Evolutionary conservation across 2,797 vertebrate species (phyloP).

Genomic region (Trachurus trachurus): DNA sequence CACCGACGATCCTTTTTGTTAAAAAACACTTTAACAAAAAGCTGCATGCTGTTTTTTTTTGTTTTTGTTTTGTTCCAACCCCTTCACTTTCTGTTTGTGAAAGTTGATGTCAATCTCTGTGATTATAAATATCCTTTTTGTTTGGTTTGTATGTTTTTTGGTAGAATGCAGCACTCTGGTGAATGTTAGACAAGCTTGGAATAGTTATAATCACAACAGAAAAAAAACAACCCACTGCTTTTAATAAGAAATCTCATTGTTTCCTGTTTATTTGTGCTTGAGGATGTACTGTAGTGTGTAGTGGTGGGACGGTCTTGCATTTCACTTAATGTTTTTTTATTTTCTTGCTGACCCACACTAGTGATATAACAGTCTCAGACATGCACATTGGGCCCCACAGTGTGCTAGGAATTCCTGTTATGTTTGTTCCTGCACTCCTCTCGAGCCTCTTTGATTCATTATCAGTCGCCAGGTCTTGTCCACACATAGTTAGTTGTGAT

Average conservation of each 20-base stretch:
- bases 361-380: slow-evolving; percentile 69
- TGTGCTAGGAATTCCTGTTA: slow-evolving; percentile 70
- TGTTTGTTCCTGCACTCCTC: slow-evolving; percentile 61
- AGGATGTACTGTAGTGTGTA: slow-evolving; percentile 87
- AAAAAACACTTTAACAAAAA: slow-evolving; percentile 86
- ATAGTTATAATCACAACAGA: slow-evolving; percentile 90
- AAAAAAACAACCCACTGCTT: slow-evolving; percentile 61
- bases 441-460: slow-evolving; percentile 47
- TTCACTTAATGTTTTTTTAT: slow-evolving; percentile 82
- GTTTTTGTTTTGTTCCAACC: slow-evolving; percentile 63
- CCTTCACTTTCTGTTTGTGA: slow-evolving; percentile 83
- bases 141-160: slow-evolving; percentile 87
- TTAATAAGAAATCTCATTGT: slow-evolving; percentile 88
- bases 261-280: slow-evolving; percentile 87
- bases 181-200: slow-evolving; percentile 91
- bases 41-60: slow-evolving; percentile 84
- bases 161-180: slow-evolving; percentile 92
- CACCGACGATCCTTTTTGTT: slow-evolving; percentile 87
- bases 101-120: slow-evolving; percentile 87
- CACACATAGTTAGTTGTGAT: slow-evolving; percentile 6
- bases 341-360: slow-evolving; percentile 77
- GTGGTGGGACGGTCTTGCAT: slow-evolving; percentile 93
- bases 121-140: slow-evolving; percentile 86
- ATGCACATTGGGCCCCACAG: slow-evolving; percentile 62
- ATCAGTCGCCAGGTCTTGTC: slow-evolving; percentile 46